A percentile compares a stretch with the other conserved stretches of the same genome.
Conservation (phyloP, 2,888 invertebrate genomes). For the Sialis lutaria region DNA sequence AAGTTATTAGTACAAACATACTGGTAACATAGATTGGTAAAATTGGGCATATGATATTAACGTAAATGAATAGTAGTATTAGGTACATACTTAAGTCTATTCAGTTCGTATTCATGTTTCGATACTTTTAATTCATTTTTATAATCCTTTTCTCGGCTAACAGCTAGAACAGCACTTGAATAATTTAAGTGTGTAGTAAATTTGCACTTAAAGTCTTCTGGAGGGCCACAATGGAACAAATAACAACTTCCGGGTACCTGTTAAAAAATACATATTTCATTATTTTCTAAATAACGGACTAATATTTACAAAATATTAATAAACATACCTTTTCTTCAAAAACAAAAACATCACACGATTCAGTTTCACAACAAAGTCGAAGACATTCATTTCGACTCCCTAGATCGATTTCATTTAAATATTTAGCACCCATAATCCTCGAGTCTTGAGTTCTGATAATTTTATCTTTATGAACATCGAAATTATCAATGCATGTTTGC, state of each 20-base stretch:
- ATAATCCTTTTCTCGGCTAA: conserved; percentile 45
- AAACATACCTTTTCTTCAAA: conserved; percentile 71
- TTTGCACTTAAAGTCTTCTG: conserved; percentile 83
- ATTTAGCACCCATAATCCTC: conserved; percentile 72
- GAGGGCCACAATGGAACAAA: conserved; percentile 77
- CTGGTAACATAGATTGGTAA: background rate
- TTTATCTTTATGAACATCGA: conserved; percentile 73
- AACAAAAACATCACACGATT: conserved; percentile 76
- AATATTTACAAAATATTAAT: background rate
- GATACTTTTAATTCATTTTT: conserved; percentile 54
- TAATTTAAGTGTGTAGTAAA: conserved; percentile 79
- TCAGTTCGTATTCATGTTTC: conserved; percentile 55
- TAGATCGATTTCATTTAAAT: conserved; percentile 70
- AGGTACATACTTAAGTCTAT: conserved; percentile 40
- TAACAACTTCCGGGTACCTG: conserved; percentile 78
- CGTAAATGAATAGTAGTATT: background rate
- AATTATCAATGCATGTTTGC: conserved; percentile 54
- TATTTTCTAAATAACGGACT: too few species aligned
- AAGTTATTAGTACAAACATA: background rate
- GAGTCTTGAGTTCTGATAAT: conserved; percentile 86
- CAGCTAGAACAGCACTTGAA: conserved; percentile 67
- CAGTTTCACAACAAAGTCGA: conserved; percentile 73
- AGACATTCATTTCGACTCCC: conserved; percentile 68
- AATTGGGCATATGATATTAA: background rate
- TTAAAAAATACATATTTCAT: conserved; percentile 13